Base-by-base conservation (phyloP, 1,140 invertebrate genomes). In the Ostrea denselamellosa region DNA sequence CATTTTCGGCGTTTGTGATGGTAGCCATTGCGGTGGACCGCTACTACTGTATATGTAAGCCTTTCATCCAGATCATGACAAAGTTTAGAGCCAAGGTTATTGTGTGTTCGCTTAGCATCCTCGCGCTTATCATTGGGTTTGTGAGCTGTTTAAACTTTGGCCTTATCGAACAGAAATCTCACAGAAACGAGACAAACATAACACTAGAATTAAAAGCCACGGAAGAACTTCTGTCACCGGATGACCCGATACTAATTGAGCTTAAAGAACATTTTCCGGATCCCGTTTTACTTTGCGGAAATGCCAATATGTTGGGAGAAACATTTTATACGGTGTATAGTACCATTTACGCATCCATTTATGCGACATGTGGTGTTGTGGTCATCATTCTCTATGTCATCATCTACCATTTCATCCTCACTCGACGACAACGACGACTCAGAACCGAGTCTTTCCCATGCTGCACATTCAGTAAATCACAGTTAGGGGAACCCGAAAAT, bases 11-110 rank as follows among this genome's bases (percentile, higher is more conserved):
- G 25, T 88, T 93, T 14, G 86, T 92, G n/a, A 93, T 93, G 92
- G 90, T 92, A 12, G 91, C 91, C 17, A 93, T 93, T 25, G 93
- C 92, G 3, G 87, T 93, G 68, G 93, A 93, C 62, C 71, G 93
- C 22, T 93, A 92, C 86, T 90, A 93, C 17, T 93, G 93, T 56
- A 93, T 94, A 51, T 93, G 93, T 86, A 90, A 89, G 68, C 92
- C 92, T 12, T 93, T 91, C 77, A 77, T 89, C 17, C 90, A 91
- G 22, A 86, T 90, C 2, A 92, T 93, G 88, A 93, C 91, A 8
- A 85, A 88, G 9, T 82, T 81, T 22, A 65, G 92, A 34, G 92
- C 93, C 5, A 90, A 92, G 84, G 86, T 93, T 44, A 88, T 92
- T 10, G 89, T 90, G n/a, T 83, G 86, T n/a, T 54, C 85, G 10